These are phyloP conservation scores for Musca vetustissima DNA, from an alignment of 1,140 invertebrate species.

Conservation along the genomic window DNA sequence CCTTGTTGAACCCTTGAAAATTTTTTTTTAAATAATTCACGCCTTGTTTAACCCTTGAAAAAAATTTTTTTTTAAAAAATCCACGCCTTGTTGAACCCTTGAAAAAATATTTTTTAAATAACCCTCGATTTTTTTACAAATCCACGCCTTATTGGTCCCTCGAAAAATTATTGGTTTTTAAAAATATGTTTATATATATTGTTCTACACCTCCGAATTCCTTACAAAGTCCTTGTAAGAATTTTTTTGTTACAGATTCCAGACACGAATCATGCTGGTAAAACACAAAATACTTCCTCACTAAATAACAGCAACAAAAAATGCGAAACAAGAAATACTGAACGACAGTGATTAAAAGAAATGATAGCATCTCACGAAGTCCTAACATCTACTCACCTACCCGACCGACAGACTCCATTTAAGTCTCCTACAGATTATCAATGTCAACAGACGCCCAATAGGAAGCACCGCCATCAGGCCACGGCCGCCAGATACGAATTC, in stretches of 20 bases:
- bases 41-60: too few relatives aligned
- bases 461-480: background rate
- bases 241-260: background rate
- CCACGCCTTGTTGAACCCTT: too few relatives aligned
- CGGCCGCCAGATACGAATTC: background rate
- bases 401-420: too few relatives aligned
- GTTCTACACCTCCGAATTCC: background rate
- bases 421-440: slow-evolving; percentile 4
- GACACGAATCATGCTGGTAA: slow-evolving; percentile 16
- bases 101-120: too few relatives aligned
- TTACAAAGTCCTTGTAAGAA: slow-evolving; percentile 2
- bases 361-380: background rate
- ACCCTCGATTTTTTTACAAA: too few relatives aligned
- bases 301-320: background rate
- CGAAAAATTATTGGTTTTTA: too few relatives aligned
- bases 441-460: background rate
- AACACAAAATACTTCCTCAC: slow-evolving; percentile 22
- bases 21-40: too few relatives aligned
- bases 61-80: too few relatives aligned
- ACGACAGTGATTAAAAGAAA: slow-evolving; percentile 5
- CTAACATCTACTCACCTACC: background rate
- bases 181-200: too few relatives aligned
- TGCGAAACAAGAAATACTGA: background rate
- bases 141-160: too few relatives aligned
- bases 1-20: too few relatives aligned